Evolutionary conservation across 2,888 invertebrate genomes (phyloP).

Genomic region (Lordiphosa andalusiaca): DNA sequence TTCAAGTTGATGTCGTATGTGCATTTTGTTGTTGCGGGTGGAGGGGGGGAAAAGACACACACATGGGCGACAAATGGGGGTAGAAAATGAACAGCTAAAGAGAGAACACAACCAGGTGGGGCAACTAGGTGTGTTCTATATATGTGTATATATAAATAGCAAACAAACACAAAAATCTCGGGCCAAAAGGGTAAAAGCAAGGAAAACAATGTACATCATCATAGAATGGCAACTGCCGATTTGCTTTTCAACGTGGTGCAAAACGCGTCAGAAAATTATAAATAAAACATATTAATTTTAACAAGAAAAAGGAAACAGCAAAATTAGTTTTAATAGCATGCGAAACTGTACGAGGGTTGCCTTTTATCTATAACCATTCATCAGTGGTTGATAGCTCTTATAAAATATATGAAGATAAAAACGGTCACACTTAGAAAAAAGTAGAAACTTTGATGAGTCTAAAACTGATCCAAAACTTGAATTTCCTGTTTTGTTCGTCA

Average conservation of each 20-base stretch:
- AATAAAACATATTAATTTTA: too few species aligned
- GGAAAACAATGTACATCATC: not conserved
- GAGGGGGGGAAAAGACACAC: conserved; percentile 1
- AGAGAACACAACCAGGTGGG: conserved; percentile 29
- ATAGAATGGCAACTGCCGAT: not conserved
- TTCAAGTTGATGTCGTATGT: conserved; percentile 31
- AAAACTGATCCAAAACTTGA: too few species aligned
- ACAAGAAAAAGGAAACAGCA: too few species aligned
- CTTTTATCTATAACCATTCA: too few species aligned
- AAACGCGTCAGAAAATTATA: not conserved
- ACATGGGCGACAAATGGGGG: not conserved
- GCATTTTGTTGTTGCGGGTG: conserved; percentile 16
- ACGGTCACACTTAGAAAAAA: too few species aligned
- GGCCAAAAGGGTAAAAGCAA: conserved; percentile 17
- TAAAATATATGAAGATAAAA: too few species aligned
- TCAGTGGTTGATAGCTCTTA: too few species aligned
- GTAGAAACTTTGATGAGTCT: too few species aligned
- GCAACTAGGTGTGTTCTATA: conserved; percentile 29
- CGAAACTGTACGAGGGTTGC: not conserved
- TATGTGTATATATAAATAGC: conserved; percentile 32
- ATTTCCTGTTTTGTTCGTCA: too few species aligned
- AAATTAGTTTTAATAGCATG: too few species aligned
- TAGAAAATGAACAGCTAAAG: conserved; percentile 9
- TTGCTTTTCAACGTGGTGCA: too few species aligned
- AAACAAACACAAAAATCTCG: conserved; percentile 15